Base-by-base conservation (phyloP, 1,140 invertebrate species). In the Neomicropteryx cornuta region DNA sequence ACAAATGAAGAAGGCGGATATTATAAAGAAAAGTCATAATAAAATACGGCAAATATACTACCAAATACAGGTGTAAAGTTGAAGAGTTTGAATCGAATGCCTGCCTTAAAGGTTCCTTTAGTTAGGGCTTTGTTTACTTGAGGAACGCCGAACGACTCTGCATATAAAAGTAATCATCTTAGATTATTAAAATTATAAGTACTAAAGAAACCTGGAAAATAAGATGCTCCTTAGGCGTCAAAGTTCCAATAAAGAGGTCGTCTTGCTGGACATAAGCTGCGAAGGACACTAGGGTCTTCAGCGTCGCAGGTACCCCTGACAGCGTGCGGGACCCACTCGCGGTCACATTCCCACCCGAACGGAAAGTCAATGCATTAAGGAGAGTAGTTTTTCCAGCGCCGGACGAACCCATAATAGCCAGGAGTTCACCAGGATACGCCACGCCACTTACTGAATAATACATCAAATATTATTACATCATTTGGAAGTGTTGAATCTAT, bases 301-400 rank as follows among this genome's bases (percentile, higher is more conserved):
- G 63, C 19, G 71, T 73, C 2, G 84, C 72, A 18, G 74, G 76
- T 39, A 73, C 66, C 3, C 83, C 84, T 46, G 89, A 89, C 2
- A 87, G 63, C 8, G 76, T 71, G 36, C 83, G 70, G 18, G 65
- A 68, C 2, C 87, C 87, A 18, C 71, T 73, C n/a, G 87, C 69
- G 1, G 71, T 67, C 0, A 93, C 65, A 11, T 79, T 77, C 4
- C 71, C 65, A 4, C 70, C 58, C 0, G 80, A 78, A 3, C 87
- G 72, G 56, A 84, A 86, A 2, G 90, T 95, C 20, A 97, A 53
- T 0, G 89, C 77, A 58, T 97, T 97, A 24, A 97, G 62, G 1
- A 97, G 72, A 0, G 93, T 97, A 0, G 93, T 95, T 68, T 98
- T 99, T 4, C 95, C 94, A 1, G 94, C 87, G 1, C 93, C 93